phyloP scores from a whole-genome alignment of 2,797 vertebrate genomes.

The Myotis daubentonii region DNA sequence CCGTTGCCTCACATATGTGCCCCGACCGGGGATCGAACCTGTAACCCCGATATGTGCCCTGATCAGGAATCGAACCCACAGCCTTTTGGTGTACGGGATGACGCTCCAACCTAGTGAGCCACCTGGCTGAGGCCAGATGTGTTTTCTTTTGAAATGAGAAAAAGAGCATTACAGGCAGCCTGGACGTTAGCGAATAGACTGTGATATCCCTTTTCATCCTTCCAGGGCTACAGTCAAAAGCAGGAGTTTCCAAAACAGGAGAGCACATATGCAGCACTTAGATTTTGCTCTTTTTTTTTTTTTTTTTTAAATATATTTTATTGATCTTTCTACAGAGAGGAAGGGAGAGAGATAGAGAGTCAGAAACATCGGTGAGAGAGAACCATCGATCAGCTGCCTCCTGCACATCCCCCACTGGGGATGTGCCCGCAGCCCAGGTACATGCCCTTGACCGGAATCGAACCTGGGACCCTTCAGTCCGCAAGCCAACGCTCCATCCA shows the following conservation, averaged over 20 bases:
- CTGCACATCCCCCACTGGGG: too few species aligned
- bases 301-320: too few species aligned
- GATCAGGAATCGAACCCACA: not conserved
- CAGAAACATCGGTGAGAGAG: too few species aligned
- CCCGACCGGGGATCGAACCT: not conserved
- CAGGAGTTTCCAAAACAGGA: conserved; percentile 45
- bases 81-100: not conserved
- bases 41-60: not conserved
- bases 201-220: conserved; percentile 54
- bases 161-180: conserved; percentile 55
- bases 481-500: too few species aligned
- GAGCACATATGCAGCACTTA: not conserved
- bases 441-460: too few species aligned
- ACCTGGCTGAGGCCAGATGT: not conserved
- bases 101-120: not conserved
- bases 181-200: conserved; percentile 15
- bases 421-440: too few species aligned
- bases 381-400: too few species aligned
- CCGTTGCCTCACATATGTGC: not conserved
- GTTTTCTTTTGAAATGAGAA: conserved; percentile 72
- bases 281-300: not conserved
- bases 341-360: too few species aligned
- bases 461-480: too few species aligned
- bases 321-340: too few species aligned
- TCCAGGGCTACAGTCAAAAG: conserved; percentile 46